Base-by-base conservation (phyloP, 2,113 vertebrate species). In the Aramus guarauna region DNA sequence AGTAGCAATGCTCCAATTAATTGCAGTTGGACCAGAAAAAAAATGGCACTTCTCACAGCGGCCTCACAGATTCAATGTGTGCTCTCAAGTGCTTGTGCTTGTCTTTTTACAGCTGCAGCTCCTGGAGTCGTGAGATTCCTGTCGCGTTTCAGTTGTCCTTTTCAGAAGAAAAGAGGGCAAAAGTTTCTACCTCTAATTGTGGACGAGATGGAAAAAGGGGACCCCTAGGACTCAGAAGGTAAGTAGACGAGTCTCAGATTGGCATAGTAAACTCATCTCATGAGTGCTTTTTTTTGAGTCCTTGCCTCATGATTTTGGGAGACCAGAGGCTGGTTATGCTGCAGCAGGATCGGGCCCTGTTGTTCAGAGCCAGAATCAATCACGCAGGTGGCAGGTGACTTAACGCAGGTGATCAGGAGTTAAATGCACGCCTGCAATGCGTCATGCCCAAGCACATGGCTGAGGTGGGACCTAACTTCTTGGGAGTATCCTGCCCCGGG, bases 1-100 rank as follows among this genome's bases (percentile, higher is more conserved):
- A 55, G 64, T 53, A 94, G 82, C 45, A 85, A 90, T 2, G 34
- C 45, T 90, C 37, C 86, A 85, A 8, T 94, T 96, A 91, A 76
- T 78, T 95, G 77, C 39, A 85, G 32, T 41, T 77, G 89, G 89
- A 89, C 39, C 34, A 73, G 73, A 60, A 89, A 80, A 43, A 55
- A 92, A 85, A 74, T 29, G 39, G 39, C 71, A 72, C 7, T 84
- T 91, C 58, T 85, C 69, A 64, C 64, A 68, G 17, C 1, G 0
- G 29, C 39, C 79, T 90, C 56, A 67, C 36, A 69, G 79, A 53
- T 76, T 91, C 30, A 92, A 9, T 3, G 4, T 41, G 45, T 45
- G 63, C 3, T 2, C n/a, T 88, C 67, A 41, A 11, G 26, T 50
- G 16, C 41, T 90, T 37, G 53, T 73, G 68, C 50, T 92, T 55